Evolutionary conservation across 1,140 invertebrate species (phyloP), one percentile per base, ranked within the genome.

Genomic region (Lepidurus arcticus): DNA sequence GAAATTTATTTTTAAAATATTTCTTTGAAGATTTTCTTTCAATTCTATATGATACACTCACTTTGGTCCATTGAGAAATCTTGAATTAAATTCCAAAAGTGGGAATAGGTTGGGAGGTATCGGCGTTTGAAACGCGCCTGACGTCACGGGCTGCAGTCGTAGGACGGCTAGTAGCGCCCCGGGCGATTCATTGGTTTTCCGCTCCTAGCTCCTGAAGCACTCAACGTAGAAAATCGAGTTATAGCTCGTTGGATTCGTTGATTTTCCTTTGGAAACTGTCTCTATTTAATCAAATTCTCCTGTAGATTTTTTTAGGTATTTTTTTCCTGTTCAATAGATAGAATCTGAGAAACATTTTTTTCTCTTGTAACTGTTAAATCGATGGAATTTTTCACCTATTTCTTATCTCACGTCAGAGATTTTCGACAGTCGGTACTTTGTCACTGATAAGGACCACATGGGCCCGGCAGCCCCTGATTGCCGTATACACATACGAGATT

Each of bases 371-470:
- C 2, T 34, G 34, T 2, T 34, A 34, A 34, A 34, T 34, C 34
- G 34, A 34, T 34, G 34, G 4, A 3, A 34, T 34, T 34, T 34
- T 34, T 34, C 34, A 34, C 34, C 34, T 4, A 34, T 34, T 34
- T 34, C 34, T 34, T 34, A 34, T 34, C 53, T 21, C 2, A 1
- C 13, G 53, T 65, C 53, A 65, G 53, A 65, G 53, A 65, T 65
- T 65, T 65, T 65, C 53, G 53, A 65, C 53, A 16, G 53, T 7
- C 53, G 53, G 53, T 65, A 65, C 53, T 65, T 65, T 65, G 53
- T 65, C 53, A 65, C 53, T 65, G 53, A 65, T 65, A 65, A 65
- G 53, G 53, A 65, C 9, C 53, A 65, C 53, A 65, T 65, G 53
- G 53, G 53, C 21, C 53, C 53, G 21, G 53, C 53, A n/a, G 16